Conservation (phyloP, 92 coral and sea anemone genomes). For the Diadumene lineata region DNA sequence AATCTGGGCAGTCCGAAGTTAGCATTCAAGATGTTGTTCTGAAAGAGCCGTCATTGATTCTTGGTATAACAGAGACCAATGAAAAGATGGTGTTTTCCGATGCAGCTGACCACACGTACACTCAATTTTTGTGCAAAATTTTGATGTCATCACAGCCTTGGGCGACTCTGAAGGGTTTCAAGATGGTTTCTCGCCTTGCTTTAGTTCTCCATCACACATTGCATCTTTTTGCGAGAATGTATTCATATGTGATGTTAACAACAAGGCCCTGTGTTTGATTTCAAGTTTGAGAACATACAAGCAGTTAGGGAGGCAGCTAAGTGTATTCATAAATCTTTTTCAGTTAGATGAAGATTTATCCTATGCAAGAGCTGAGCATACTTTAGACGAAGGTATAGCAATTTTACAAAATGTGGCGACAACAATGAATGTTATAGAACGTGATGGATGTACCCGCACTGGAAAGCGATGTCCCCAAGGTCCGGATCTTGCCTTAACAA, state of each 20-base stretch:
- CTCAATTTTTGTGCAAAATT: too few species aligned
- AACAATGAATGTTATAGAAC: constrained; percentile 32
- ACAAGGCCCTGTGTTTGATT: constrained; percentile 36
- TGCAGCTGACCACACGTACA: constrained; percentile 16
- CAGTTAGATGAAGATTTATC: constrained; percentile 35
- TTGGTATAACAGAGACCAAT: constrained; percentile 40
- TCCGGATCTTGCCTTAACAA: constrained; percentile 46
- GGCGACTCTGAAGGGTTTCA: constrained; percentile 41
- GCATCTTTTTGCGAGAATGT: constrained; percentile 29
- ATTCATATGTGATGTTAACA: constrained; percentile 50
- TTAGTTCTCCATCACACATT: constrained; percentile 33
- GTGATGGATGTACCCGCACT: constrained; percentile 35
- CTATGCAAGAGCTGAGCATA: not conserved
- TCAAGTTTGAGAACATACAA: constrained; percentile 39
- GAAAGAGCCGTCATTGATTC: constrained; percentile 38
- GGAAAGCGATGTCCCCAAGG: constrained; percentile 57
- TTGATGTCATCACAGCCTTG: too few species aligned
- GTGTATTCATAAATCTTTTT: constrained; percentile 37
- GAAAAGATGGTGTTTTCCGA: constrained; percentile 48
- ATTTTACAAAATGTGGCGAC: constrained; percentile 34
- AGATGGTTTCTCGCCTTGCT: constrained; percentile 36
- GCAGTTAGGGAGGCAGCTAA: constrained; percentile 30
- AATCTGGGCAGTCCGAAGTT: too few species aligned
- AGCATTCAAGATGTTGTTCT: too few species aligned
- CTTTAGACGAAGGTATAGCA: constrained; percentile 38